These are phyloP conservation scores for Sebastolobus alascanus DNA, from an alignment of 2,797 vertebrate genomes.

Conservation along the genomic window DNA sequence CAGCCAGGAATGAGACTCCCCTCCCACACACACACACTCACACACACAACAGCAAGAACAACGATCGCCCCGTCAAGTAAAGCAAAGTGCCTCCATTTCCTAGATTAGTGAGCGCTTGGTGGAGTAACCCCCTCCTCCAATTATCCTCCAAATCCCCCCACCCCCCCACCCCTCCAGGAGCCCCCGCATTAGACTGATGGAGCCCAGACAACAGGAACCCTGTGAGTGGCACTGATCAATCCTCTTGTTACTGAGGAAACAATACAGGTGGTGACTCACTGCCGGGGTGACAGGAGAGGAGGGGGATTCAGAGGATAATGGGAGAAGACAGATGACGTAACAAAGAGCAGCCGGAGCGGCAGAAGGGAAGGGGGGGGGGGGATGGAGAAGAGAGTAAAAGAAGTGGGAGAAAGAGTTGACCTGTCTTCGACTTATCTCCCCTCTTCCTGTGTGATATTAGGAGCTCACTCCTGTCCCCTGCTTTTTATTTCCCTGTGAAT, in stretches of 20 bases:
- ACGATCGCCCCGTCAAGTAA: conserved; percentile 45
- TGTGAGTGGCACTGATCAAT: conserved; percentile 81
- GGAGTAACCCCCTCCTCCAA: conserved; percentile 50
- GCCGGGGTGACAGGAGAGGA: conserved; percentile 61
- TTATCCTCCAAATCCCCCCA: conserved; percentile 62
- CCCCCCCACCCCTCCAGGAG: conserved; percentile 38
- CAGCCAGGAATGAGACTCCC: conserved; percentile 26
- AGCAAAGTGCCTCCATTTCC: conserved; percentile 73
- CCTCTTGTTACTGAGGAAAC: conserved; percentile 81
- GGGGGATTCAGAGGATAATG: conserved; percentile 72
- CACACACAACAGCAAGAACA: conserved; percentile 37
- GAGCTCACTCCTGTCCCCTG: conserved; percentile 28
- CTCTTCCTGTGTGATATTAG: conserved; percentile 22
- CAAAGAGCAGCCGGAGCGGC: conserved; percentile 81
- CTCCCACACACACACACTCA: background rate
- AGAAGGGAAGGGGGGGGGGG: conserved; percentile 57
- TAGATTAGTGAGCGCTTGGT: conserved; percentile 67
- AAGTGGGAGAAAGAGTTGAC: conserved; percentile 72
- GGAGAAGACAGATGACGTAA: conserved; percentile 86
- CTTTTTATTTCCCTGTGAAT: conserved; percentile 11
- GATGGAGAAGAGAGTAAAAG: conserved; percentile 36
- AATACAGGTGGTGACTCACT: conserved; percentile 88
- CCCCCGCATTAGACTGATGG: conserved; percentile 65
- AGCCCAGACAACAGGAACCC: conserved; percentile 77
- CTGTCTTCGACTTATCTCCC: conserved; percentile 67